Evolutionary conservation across 2,888 invertebrate genomes (phyloP).

Genomic region (Ophion slaviceki): DNA sequence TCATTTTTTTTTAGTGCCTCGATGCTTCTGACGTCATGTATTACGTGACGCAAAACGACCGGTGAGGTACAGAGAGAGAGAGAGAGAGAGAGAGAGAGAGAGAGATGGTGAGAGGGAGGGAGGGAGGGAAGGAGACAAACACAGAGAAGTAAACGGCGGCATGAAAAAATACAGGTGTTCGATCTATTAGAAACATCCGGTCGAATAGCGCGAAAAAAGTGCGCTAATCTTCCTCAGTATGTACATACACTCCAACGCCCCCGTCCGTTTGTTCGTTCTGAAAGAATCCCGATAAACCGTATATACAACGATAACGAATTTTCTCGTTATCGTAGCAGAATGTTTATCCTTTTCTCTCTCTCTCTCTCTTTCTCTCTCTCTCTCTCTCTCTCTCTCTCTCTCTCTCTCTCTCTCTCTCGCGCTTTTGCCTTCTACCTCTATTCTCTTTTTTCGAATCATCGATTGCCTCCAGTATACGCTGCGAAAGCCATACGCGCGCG

Average conservation of each 20-base stretch:
- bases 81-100: slow-evolving; percentile 7
- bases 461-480: not conserved
- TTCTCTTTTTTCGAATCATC: not conserved
- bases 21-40: slow-evolving; percentile 37
- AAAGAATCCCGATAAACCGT: slow-evolving; percentile 19
- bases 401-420: not conserved
- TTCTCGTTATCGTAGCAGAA: slow-evolving; percentile 47
- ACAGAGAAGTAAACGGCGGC: not conserved
- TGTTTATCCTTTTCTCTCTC: slow-evolving; percentile 27
- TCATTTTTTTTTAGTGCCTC: slow-evolving; percentile 21
- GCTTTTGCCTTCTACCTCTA: not conserved
- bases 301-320: slow-evolving; percentile 42
- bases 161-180: slow-evolving; percentile 51
- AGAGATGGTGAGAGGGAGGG: too few relatives aligned
- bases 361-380: not conserved
- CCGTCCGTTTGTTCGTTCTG: slow-evolving; percentile 14
- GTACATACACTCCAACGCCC: not conserved
- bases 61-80: slow-evolving; percentile 10
- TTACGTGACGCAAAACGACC: slow-evolving; percentile 35
- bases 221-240: slow-evolving; percentile 31
- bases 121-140: not conserved
- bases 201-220: slow-evolving; percentile 31
- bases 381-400: slow-evolving; percentile 8
- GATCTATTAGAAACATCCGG: slow-evolving; percentile 53
- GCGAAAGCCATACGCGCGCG: slow-evolving; percentile 17